Base-by-base conservation (phyloP, 2,888 invertebrate genomes). In the Agriopis marginaria region DNA sequence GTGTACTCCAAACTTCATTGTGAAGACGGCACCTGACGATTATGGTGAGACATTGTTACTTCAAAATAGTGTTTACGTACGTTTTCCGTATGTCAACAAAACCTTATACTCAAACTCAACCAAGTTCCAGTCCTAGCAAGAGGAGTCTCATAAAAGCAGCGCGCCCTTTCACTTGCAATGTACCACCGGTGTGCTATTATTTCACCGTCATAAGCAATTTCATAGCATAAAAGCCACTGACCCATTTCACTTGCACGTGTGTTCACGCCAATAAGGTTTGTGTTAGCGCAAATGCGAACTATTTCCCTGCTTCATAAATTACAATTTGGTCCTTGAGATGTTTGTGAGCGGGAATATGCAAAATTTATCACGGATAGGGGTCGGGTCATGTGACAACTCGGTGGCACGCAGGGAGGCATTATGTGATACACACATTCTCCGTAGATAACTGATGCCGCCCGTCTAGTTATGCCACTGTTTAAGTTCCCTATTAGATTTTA, bases 401-500 rank as follows among this genome's bases (percentile, higher is more conserved):
- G 73, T 49, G 76, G 77, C 67, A 74, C 75, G 73, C 55, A 61
- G 79, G 78, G 79, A 79, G 75, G 74, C 81, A 76, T 77, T 66
- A 78, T 77, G 77, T 79, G 54, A 73, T 68, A 72, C 70, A 73
- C 66, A 68, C 71, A 71, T 71, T 75, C 77, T 78, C 76, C 70
- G 72, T 76, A 77, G 76, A 79, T 79, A 77, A 77, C 82, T 83
- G 81, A 80, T 78, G 80, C 77, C 68, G 71, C 75, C 79, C 79
- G 79, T 81, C 68, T 67, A 70, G 72, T 70, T 70, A 70, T 63
- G 66, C 82, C 79, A 86, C 83, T 86, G 85, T 85, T 85, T 84
- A 79, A 83, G 84, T 82, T 82, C 80, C 80, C 89, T 87, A 90
- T 92, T 91, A 91, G 88, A 90, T 91, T 91, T 91, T 91, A 91